Conservation (phyloP, 2,797 vertebrate genomes). For the Lepilemur septentrionalis region DNA sequence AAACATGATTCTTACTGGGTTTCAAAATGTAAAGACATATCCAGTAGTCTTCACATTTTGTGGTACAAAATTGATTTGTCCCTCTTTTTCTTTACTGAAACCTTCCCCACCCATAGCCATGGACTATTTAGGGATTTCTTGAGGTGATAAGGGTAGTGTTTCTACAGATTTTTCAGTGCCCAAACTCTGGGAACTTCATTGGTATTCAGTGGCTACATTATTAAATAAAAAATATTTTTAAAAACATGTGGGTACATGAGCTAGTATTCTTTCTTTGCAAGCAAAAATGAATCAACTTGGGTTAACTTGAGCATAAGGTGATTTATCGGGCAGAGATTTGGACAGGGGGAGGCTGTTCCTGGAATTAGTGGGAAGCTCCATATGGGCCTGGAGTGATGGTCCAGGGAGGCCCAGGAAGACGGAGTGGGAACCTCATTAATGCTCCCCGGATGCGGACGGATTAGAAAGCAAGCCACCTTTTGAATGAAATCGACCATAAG, state of each 20-base stretch:
- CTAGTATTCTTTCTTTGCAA: neutral
- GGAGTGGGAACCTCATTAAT: neutral
- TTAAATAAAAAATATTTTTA: neutral
- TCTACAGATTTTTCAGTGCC: no score
- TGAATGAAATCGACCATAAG: neutral
- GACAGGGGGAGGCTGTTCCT: rapidly evolving
- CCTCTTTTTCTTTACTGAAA: neutral
- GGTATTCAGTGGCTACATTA: neutral
- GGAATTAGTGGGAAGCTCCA: neutral
- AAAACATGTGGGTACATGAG: neutral
- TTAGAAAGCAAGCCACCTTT: neutral
- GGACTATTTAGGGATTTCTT: no score
- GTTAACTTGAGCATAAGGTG: neutral
- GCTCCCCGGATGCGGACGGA: no score
- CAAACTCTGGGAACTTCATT: neutral
- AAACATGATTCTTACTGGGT: neutral
- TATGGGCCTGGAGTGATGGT: no score
- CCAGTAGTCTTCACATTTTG: neutral
- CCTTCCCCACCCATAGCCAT: neutral
- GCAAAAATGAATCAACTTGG: neutral
- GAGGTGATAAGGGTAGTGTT: no score
- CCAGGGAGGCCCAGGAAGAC: no score
- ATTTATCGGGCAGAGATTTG: neutral
- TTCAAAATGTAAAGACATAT: neutral
- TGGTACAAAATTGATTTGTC: neutral